These are phyloP conservation scores for Heliothis virescens DNA, from an alignment of 1,140 invertebrate genomes.

Conservation along the genomic window DNA sequence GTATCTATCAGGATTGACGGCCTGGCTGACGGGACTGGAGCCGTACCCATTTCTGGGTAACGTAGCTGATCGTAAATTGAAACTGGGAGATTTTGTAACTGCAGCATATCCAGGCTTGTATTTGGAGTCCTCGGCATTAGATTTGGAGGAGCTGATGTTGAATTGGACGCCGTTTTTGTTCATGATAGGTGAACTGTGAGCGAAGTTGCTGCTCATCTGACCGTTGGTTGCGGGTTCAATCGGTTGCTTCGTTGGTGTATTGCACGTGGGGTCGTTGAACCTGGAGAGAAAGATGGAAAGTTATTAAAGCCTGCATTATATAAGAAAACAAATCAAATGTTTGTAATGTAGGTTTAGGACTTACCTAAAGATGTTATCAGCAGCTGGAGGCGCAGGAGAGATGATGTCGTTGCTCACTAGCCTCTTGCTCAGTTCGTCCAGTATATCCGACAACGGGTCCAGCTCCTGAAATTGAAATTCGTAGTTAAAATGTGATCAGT, in stretches of 20 bases:
- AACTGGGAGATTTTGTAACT: conserved; percentile 83
- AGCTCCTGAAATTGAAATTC: conserved; percentile 70
- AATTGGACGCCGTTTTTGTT: conserved; percentile 83
- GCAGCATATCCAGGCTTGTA: conserved; percentile 76
- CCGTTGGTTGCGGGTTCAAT: conserved; percentile 66
- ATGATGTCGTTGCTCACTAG: conserved; percentile 76
- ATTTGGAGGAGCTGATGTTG: conserved; percentile 82
- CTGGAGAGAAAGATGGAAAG: conserved; percentile 73
- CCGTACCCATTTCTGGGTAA: conserved; percentile 90
- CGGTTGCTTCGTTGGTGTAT: conserved; percentile 71
- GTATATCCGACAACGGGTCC: conserved; percentile 86
- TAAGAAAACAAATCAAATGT: neutral
- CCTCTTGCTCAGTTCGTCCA: conserved; percentile 86
- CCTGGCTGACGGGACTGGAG: conserved; percentile 78
- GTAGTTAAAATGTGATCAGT: neutral
- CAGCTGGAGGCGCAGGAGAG: conserved; percentile 71
- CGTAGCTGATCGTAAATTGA: conserved; percentile 89
- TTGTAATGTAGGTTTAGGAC: conserved; percentile 2
- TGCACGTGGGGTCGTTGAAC: conserved; percentile 90
- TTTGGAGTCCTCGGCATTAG: conserved; percentile 81
- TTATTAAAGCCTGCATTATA: conserved; percentile 1
- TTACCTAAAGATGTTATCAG: conserved; percentile 86
- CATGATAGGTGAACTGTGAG: conserved; percentile 84
- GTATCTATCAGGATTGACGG: conserved; percentile 84
- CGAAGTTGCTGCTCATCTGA: conserved; percentile 73